Conservation (phyloP, 2,113 vertebrate genomes). For the Oreochromis tanganicae region DNA sequence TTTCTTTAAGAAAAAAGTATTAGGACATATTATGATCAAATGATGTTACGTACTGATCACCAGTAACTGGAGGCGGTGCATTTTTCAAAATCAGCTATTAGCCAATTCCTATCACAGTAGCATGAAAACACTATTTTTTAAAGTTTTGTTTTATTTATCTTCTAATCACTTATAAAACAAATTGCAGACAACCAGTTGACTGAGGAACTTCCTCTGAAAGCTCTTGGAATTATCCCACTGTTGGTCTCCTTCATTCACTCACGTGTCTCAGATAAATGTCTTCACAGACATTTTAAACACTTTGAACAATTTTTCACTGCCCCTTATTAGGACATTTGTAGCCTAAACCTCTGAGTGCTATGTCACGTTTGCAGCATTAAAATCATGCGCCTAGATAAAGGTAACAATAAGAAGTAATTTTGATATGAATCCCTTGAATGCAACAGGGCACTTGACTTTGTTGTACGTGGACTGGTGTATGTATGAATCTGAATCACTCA, state of each 20-base stretch:
- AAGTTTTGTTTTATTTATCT: not conserved
- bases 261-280: rapidly evolving
- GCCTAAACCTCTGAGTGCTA: not conserved
- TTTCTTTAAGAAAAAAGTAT: too few relatives aligned
- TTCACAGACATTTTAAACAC: not conserved
- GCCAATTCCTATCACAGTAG: not conserved
- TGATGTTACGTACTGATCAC: too few relatives aligned
- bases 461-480: not conserved
- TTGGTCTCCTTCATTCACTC: not conserved
- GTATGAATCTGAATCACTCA: rapidly evolving
- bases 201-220: not conserved
- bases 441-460: not conserved
- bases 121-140: not conserved
- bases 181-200: not conserved
- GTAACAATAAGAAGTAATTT: rapidly evolving
- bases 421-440: not conserved
- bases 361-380: not conserved
- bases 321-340: not conserved
- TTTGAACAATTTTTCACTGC: not conserved
- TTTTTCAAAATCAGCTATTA: too few relatives aligned
- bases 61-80: too few relatives aligned
- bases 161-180: not conserved
- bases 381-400: not conserved
- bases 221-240: not conserved
- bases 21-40: too few relatives aligned